Evolutionary conservation across 2,113 vertebrate genomes (phyloP).

Genomic region (Corythaixoides concolor): DNA sequence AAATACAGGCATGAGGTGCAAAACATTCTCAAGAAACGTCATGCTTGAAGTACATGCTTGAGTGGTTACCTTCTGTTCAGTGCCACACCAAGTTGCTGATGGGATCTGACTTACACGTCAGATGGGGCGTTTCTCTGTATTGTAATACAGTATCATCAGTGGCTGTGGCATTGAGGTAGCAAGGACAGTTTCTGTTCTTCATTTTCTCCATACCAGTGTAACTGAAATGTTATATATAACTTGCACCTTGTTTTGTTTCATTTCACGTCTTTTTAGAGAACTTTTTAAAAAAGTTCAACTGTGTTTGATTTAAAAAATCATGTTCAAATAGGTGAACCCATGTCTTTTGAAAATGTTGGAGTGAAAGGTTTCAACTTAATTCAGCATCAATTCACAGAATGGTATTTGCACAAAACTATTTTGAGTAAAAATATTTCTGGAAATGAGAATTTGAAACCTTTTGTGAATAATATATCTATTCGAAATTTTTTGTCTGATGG

Average conservation of each 20-base stretch:
- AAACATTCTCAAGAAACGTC: background rate
- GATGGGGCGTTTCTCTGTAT: background rate
- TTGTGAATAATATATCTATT: background rate
- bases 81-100: background rate
- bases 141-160: background rate
- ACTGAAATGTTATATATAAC: background rate
- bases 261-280: background rate
- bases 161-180: background rate
- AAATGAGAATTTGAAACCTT: background rate
- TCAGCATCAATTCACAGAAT: background rate
- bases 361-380: background rate
- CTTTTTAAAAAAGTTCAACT: too few species aligned
- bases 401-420: background rate
- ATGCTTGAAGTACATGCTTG: background rate
- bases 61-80: background rate
- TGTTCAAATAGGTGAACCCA: background rate
- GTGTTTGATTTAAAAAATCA: too few species aligned
- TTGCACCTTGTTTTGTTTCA: background rate
- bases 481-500: background rate
- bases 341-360: background rate
- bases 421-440: background rate
- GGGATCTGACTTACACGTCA: fast-evolving
- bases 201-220: background rate
- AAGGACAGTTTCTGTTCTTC: background rate
- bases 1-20: background rate